phyloP scores from a whole-genome alignment of 2,888 invertebrate species.

The Sisyra terminalis region DNA sequence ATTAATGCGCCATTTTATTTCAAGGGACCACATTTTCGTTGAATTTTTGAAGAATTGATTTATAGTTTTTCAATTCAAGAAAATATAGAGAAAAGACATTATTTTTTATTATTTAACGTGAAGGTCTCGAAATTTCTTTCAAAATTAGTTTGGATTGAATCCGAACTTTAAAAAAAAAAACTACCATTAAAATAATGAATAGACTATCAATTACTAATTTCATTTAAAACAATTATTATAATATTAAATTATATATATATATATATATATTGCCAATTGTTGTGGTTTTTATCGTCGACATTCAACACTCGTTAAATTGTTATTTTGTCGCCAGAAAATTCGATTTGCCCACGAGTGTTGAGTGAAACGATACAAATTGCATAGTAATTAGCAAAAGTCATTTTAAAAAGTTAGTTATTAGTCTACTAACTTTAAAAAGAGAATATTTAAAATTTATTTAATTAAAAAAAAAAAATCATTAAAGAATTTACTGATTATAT shows the following conservation, averaged over 20 bases:
- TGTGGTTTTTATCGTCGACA: neutral
- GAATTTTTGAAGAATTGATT: constrained; percentile 1
- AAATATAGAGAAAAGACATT: neutral
- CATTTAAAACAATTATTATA: too few relatives aligned
- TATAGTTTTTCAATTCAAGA: too few relatives aligned
- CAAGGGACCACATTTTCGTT: neutral
- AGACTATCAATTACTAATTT: too few relatives aligned
- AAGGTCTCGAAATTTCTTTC: neutral
- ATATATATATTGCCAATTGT: neutral
- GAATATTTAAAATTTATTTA: too few relatives aligned
- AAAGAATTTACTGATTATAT: too few relatives aligned
- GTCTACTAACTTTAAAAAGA: constrained; percentile 9
- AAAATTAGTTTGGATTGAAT: too few relatives aligned
- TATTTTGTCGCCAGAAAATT: neutral
- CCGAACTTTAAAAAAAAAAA: too few relatives aligned
- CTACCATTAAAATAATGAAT: too few relatives aligned
- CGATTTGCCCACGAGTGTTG: neutral
- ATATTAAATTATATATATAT: too few relatives aligned
- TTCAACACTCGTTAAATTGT: neutral
- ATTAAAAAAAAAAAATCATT: too few relatives aligned
- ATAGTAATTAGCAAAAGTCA: neutral
- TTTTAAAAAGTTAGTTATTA: constrained; percentile 9
- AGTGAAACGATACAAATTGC: too few relatives aligned
- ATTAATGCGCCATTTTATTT: neutral
- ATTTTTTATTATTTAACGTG: neutral